Evolutionary conservation across 2,888 invertebrate species (phyloP), one percentile per base, ranked within the genome.

Genomic region (Adelphocoris suturalis): DNA sequence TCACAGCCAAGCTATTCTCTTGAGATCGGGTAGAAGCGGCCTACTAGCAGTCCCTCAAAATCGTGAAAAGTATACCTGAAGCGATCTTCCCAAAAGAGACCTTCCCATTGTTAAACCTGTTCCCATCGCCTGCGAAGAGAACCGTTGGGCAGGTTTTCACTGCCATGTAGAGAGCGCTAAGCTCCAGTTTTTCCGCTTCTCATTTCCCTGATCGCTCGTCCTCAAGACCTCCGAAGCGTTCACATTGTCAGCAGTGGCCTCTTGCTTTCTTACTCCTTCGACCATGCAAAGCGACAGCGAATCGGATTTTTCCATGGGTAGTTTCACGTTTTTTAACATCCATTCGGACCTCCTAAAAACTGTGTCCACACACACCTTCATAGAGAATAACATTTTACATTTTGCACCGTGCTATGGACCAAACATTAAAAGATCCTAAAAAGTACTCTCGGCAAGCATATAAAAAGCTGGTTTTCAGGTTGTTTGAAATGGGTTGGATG

Each of bases 61-160:
- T 68, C 68, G 13, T 27, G 68, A 68, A 68, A 68, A 68, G 23
- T 68, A 19, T 68, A 68, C 68, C 68, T 68, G 68, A 68, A 13
- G 23, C 23, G 23, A 7, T 19, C 19, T 68, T 68, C 23, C 68
- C 68, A 3, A 27, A 68, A 68, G 23, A 19, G 19, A 23, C 23
- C 68, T 12, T 23, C 23, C 68, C 68, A 68, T 68, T 68, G 68
- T 68, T 68, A 23, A 23, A 68, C 19, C 27, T 23, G 68, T 68
- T 68, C 68, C 68, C 68, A 23, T 19, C 68, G 68, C 68, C 23
- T 19, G 16, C 14, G 5, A 23, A 23, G 57, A 16, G 68, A 68
- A 68, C 68, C 68, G 68, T 68, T 68, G 68, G 68, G 23, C 19
- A 68, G 68, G 68, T 68, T 68, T 68, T 68, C 68, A 12, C 68